Evolutionary conservation across 2,797 vertebrate genomes (phyloP), one percentile per base, ranked within the genome.

Genomic region (Limnodromus scolopaceus): DNA sequence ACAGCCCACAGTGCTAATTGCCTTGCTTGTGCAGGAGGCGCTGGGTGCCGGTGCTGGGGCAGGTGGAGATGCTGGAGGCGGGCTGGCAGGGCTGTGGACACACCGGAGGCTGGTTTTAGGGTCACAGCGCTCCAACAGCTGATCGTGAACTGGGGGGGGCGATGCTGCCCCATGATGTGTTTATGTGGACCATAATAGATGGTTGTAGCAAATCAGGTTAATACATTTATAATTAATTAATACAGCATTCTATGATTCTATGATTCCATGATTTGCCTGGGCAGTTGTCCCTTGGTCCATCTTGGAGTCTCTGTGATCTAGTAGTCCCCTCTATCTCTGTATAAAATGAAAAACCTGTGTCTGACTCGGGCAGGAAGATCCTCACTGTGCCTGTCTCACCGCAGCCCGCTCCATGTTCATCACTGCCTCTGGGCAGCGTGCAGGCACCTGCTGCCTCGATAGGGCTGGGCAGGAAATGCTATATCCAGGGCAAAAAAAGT

Each of bases 341-440:
- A 27, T 57, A 25, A 25, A 63, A 39, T 46, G 38, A 4, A 13
- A 20, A 58, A 66, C 34, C 12, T 83, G 28, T 58, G 12, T 14
- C 28, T 53, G 65, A 3, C 45, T 39, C 41, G 28, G 55, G 45
- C 30, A 72, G 63, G n/a, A 71, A 7, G 41, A 6, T 72, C 38
- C 55, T 88, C 34, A 0, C 72, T 4, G 6, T 20, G 75, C 54
- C 79, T 36, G 83, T 28, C 38, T 7, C 16, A 16, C 32, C 4
- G 1, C 49, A 43, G 55, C 36, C 46, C 0, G 0, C 4, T 11
- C 64, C 9, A 0, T 8, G 38, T 28, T 77, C 72, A 45, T 74
- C 72, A 11, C 36, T 46, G 39, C 39, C 22, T 2, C 23, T 65
- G 36, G 12, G 57, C 55, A 22, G 72, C 6, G 30, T 10, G 64